Base-by-base conservation (phyloP, 2,888 invertebrate genomes). In the Zaprionus bogoriensis region DNA sequence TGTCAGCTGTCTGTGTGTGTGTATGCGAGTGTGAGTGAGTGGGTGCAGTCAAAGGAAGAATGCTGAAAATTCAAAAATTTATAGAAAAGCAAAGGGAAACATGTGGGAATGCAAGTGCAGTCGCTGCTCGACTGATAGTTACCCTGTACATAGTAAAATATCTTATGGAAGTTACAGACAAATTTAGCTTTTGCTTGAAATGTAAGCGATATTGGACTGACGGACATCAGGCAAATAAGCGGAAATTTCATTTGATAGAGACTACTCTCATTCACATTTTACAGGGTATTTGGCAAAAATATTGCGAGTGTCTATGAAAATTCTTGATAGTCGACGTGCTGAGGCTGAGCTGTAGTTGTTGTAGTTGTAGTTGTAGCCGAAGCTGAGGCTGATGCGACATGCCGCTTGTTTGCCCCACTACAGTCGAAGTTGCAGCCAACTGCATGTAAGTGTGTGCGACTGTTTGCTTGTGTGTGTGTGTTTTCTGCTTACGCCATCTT, bases 401-500 rank as follows among this genome's bases (percentile, higher is more conserved):
- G 67, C 73, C 46, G 70, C 75, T 72, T 83, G 77, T 72, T 65
- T 73, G 70, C 66, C 42, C 45, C 57, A 54, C 62, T 55, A 58
- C 38, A 44, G 57, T 51, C 52, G 48, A 61, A 55, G 44, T 52
- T 55, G 41, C 39, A 14, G 32, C 46, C 12, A 20, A 54, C 53
- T 62, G 48, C 51, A 19, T 6, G 9, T 7, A 3, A 10, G 53
- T 42, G 22, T 62, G 39, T n/a, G 9, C 32, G 53, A n/a, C n/a
- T 59, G 45, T 46, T 22, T 22, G 28, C 55, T 39, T 32, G 30
- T 53, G 48, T 67, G 42, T 52, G 45, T 73, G 39, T 67, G 22
- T 52, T 52, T 79, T 70, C 48, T 82, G 83, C 85, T 82, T 75
- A 77, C 85, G 85, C 80, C 85, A 82, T 81, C 75, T 82, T 82